Evolutionary conservation across 1,140 invertebrate genomes (phyloP).

Genomic region (Achatina immaculata): DNA sequence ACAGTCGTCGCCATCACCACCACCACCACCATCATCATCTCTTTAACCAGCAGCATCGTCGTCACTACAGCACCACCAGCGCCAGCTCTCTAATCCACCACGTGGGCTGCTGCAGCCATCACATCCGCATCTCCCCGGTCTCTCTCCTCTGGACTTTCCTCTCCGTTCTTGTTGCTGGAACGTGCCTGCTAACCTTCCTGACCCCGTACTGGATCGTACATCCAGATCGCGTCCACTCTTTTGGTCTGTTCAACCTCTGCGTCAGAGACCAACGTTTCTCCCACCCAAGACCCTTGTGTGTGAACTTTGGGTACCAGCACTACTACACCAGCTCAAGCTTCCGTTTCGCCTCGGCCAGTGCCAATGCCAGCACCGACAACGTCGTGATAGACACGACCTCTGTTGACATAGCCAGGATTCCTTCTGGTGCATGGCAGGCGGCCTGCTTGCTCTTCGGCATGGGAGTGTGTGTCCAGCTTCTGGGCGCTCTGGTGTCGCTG

Average conservation of each 20-base stretch:
- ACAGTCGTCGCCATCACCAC: too few relatives aligned
- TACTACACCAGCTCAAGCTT: not conserved
- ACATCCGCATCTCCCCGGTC: conserved; percentile 49
- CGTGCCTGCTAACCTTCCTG: conserved; percentile 58
- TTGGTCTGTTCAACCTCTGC: conserved; percentile 62
- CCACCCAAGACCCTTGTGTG: conserved; percentile 48
- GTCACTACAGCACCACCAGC: not conserved
- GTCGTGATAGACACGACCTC: conserved; percentile 36
- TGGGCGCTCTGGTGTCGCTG: conserved; percentile 56
- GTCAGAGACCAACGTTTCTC: conserved; percentile 32
- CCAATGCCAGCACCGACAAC: conserved; percentile 46
- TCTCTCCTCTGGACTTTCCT: conserved; percentile 64
- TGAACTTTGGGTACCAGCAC: conserved; percentile 49
- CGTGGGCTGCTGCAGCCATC: not conserved
- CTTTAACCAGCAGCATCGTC: not conserved
- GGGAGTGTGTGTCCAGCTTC: conserved; percentile 58
- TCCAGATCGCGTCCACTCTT: conserved; percentile 51
- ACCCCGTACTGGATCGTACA: conserved; percentile 67
- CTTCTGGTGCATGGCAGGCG: conserved; percentile 64
- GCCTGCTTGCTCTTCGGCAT: conserved; percentile 63
- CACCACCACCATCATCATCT: too few relatives aligned
- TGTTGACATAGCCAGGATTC: conserved; percentile 57
- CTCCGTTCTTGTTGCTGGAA: conserved; percentile 62
- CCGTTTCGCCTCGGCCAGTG: not conserved
- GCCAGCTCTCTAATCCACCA: conserved; percentile 20